phyloP scores from a whole-genome alignment of 35 echinoderm and acorn worm species.

The Ptychodera flava region DNA sequence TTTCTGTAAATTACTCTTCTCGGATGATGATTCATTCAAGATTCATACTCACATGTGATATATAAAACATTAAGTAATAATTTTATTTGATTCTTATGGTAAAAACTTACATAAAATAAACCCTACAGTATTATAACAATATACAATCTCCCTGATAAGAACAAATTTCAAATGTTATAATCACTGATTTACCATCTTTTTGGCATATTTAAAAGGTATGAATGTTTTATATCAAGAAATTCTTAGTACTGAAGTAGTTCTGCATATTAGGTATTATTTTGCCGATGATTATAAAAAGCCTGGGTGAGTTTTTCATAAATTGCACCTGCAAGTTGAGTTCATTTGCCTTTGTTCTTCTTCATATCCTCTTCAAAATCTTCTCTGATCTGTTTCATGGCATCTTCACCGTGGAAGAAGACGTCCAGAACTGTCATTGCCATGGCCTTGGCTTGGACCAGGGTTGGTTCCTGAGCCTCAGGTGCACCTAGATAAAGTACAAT shows the following conservation, averaged over 20 bases:
- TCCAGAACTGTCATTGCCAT: conserved; percentile 80
- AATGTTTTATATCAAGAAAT: not conserved
- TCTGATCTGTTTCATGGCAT: conserved; percentile 3
- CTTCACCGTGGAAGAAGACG: conserved; percentile 47
- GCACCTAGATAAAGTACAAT: conserved; percentile 38
- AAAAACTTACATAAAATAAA: too few species aligned
- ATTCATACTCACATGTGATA: too few species aligned
- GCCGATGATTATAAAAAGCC: not conserved
- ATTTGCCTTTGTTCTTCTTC: not conserved
- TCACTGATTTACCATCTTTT: not conserved
- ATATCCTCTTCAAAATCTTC: not conserved
- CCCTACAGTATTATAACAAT: too few species aligned
- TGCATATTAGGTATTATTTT: not conserved
- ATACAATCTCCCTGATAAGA: too few species aligned
- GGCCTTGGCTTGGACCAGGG: conserved; percentile 81
- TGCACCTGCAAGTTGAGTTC: too few species aligned
- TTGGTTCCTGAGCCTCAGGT: conserved; percentile 61
- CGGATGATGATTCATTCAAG: too few species aligned
- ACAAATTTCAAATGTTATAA: not conserved
- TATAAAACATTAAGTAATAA: too few species aligned
- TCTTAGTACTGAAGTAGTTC: not conserved
- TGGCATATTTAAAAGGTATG: not conserved
- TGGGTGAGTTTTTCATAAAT: too few species aligned
- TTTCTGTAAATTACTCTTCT: too few species aligned
- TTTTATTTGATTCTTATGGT: too few species aligned